These are phyloP conservation scores for Apaloderma vittatum DNA, from an alignment of 2,113 vertebrate species.

Conservation along the genomic window DNA sequence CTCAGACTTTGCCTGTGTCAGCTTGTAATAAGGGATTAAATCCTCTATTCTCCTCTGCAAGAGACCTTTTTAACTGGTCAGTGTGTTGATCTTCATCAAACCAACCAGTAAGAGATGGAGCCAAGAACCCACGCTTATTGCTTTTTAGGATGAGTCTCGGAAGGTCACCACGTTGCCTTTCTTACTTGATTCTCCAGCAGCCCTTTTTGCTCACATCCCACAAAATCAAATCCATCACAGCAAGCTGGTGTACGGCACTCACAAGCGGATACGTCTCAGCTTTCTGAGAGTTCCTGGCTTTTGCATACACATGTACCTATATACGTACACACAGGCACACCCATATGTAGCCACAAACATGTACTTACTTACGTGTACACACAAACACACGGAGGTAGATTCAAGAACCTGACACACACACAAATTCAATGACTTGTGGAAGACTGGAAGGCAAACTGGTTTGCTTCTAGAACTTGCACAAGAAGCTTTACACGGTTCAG, in stretches of 20 bases:
- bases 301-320: background rate
- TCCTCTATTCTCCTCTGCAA: background rate
- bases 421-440: background rate
- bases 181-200: background rate
- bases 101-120: background rate
- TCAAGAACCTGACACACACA: too few species aligned
- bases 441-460: background rate
- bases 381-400: background rate
- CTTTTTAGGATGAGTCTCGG: background rate
- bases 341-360: accelerated
- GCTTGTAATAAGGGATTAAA: background rate
- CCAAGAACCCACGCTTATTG: accelerated
- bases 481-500: background rate
- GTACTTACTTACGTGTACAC: background rate
- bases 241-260: background rate
- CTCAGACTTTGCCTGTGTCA: background rate
- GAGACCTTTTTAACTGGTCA: background rate
- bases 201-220: background rate
- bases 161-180: background rate
- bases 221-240: background rate
- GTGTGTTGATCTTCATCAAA: background rate
- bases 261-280: background rate
- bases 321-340: background rate
- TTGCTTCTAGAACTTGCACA: background rate
- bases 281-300: background rate